These are phyloP conservation scores for Ornithorhynchus anatinus DNA, from an alignment of 2,113 vertebrate species.

Conservation along the genomic window DNA sequence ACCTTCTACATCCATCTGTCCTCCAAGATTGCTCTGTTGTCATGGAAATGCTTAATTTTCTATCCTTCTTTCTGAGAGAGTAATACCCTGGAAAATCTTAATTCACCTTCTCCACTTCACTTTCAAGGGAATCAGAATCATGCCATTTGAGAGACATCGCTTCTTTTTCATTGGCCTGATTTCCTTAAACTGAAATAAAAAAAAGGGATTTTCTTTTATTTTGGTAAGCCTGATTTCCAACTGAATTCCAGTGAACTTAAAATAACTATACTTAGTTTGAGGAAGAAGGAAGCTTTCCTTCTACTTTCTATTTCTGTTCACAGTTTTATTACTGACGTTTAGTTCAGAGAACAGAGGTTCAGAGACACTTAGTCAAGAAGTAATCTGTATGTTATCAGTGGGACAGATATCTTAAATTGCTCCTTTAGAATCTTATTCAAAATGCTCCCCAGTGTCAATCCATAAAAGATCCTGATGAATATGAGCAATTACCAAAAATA, in stretches of 20 bases:
- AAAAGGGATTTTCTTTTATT: background rate
- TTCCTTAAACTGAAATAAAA: background rate
- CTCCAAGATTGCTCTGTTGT: background rate
- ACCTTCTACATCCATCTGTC: background rate
- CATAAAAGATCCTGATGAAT: background rate
- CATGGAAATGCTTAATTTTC: background rate
- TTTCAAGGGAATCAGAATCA: too few relatives aligned
- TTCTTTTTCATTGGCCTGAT: background rate
- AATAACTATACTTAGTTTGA: conserved; percentile 3
- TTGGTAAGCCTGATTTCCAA: background rate
- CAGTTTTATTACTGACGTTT: conserved; percentile 4
- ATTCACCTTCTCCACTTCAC: too few relatives aligned
- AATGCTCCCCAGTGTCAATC: background rate
- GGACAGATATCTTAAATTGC: conserved; percentile 13
- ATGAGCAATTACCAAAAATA: too few relatives aligned
- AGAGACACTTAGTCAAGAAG: background rate
- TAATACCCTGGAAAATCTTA: too few relatives aligned
- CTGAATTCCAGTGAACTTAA: background rate
- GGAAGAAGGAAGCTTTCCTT: background rate
- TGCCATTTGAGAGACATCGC: background rate
- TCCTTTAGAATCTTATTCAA: background rate
- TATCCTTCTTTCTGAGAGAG: background rate
- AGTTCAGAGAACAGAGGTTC: conserved; percentile 9
- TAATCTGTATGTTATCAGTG: background rate
- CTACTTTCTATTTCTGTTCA: conserved; percentile 7